phyloP scores from a whole-genome alignment of 2,113 vertebrate genomes.

The Thunnus maccoyii region DNA sequence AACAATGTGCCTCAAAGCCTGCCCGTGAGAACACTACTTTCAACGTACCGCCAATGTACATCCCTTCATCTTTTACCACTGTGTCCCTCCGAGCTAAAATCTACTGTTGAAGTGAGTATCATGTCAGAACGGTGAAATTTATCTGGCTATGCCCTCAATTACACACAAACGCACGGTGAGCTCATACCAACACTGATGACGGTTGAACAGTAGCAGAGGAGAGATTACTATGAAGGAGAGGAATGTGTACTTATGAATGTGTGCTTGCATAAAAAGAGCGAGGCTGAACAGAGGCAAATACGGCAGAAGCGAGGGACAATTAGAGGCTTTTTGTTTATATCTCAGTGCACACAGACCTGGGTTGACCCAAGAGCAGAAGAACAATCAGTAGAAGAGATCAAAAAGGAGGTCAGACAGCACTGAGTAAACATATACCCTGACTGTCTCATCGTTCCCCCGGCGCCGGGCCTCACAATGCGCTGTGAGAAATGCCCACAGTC shows the following conservation, averaged over 20 bases:
- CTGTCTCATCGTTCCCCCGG: slow-evolving; percentile 32
- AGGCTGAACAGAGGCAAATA: not conserved
- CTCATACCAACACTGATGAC: not conserved
- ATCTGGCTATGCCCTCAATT: not conserved
- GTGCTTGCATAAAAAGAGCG: slow-evolving; percentile 12
- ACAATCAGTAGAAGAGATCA: slow-evolving; percentile 64
- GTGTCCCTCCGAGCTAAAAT: not conserved
- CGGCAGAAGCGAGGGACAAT: slow-evolving; percentile 42
- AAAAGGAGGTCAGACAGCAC: slow-evolving; percentile 66
- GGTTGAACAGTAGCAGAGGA: slow-evolving; percentile 8
- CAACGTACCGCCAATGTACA: not conserved
- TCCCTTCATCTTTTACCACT: not conserved
- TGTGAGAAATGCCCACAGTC: slow-evolving; percentile 60
- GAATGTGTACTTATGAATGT: not conserved
- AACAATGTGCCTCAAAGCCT: not conserved
- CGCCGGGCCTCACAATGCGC: slow-evolving; percentile 46
- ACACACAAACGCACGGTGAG: slow-evolving; percentile 13
- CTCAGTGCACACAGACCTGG: slow-evolving; percentile 63
- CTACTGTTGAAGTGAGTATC: not conserved
- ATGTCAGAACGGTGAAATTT: not conserved
- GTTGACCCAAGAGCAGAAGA: slow-evolving; percentile 59
- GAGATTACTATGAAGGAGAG: slow-evolving; percentile 1
- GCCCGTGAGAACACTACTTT: slow-evolving; percentile 2
- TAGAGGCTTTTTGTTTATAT: slow-evolving; percentile 71
- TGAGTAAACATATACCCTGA: slow-evolving; percentile 59